Base-by-base conservation (phyloP, 2,888 invertebrate species). In the Sphaerophoria rueppellii region DNA sequence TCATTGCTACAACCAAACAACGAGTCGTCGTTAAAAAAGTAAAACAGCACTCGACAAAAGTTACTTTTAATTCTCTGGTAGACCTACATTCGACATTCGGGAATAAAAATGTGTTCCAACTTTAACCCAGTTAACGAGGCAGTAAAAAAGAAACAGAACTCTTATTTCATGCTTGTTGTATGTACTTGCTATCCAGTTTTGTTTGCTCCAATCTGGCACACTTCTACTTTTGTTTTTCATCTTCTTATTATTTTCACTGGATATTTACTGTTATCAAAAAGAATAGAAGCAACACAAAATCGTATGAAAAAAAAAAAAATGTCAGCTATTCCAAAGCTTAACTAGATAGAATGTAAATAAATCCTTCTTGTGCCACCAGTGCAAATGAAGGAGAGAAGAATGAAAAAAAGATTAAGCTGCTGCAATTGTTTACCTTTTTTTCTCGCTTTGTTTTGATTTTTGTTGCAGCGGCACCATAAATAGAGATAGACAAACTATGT, bases 51-150 rank as follows among this genome's bases (percentile, higher is more conserved):
- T 37, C 65, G 50, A 65, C 65, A 65, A 16, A 77, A 72, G 65
- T 67, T 65, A 24, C 24, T 24, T 24, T 24, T 24, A 74, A 74
- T 71, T 79, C 79, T 75, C 55, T 63, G 50, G 58, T 24, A 79
- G 75, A 83, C 80, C 83, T 83, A 80, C 75, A 69, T 79, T 79
- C 60, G 65, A 24, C 57, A 67, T 34, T 1, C 12, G 14, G 9
- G 12, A 40, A 37, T 16, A 37, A 40, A 34, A 52, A 40, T 61
- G 12, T 74, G 32, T 70, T 74, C 54, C 54, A 60, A 60, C 67
- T 83, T 75, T 72, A 76, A 80, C 83, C 83, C 61, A 83, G 80
- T 83, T 83, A 83, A 69, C 67, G 55, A 40, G 75, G 74, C 37
- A 79, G 79, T 82, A 82, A 79, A 82, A 75, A 50, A 52, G 24